Evolutionary conservation across 2,797 vertebrate genomes (phyloP), one percentile per base, ranked within the genome.

Genomic region (Sebastes dallii): DNA sequence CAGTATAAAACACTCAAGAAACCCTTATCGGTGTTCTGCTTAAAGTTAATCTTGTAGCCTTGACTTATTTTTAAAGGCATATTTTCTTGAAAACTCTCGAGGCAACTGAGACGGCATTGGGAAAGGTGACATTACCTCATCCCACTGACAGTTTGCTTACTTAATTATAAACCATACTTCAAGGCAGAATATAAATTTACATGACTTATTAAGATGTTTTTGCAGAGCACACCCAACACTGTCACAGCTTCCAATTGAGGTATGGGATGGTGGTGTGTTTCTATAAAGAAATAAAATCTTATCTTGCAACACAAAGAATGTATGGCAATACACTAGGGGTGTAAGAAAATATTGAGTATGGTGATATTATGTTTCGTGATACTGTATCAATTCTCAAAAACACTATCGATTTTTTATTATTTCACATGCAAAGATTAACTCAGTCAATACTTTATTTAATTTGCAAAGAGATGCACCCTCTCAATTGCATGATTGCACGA

Each of bases 11-110:
- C 84, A 83, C 71, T 73, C 54, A 60, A 10, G 54, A 80, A 77
- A 82, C 62, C 64, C 74, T 85, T 86, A 86, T 87, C 75, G 13
- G 30, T 68, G 30, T 75, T 84, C 59, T 78, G 73, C 56, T 72
- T 65, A 70, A 81, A 85, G 88, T 89, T 34, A 69, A 90, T 90
- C 80, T 83, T 72, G 56, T 60, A 74, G 76, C 60, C 66, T 66
- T 85, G 71, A 84, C 82, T 89, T 83, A 85, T 90, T 87, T 87
- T 90, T 58, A 82, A 77, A 86, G 72, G 42, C 27, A 69, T 24
- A 75, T 81, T 80, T 78, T 83, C 55, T 67, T 54, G 18, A 61
- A 85, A 82, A 79, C 32, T 83, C 36, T 77, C 1, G 13, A 62
- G 36, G 64, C 39, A 78, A 71, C 65, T 72, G 22, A 75, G 75